phyloP scores from a whole-genome alignment of 1,140 invertebrate genomes.

The Augochlora pura region DNA sequence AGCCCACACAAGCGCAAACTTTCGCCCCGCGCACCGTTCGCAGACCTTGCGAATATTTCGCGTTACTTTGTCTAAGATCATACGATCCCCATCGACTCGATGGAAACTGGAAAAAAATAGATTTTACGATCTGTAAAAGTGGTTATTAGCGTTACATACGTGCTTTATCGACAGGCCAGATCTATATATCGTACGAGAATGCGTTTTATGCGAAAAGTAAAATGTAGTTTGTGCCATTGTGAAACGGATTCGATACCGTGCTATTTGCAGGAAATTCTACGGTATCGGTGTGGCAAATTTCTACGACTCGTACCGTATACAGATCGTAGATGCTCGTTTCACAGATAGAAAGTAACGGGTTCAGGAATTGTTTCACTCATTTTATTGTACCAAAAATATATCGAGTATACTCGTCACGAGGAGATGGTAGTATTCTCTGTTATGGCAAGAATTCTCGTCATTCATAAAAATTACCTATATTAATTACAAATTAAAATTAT shows the following conservation, averaged over 20 bases:
- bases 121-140: slow-evolving; percentile 37
- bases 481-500: too few relatives aligned
- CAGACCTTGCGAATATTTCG: slow-evolving; percentile 13
- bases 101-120: slow-evolving; percentile 1
- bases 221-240: neutral
- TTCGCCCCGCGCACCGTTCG: neutral
- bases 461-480: too few relatives aligned
- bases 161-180: slow-evolving; percentile 10
- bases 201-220: neutral
- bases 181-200: slow-evolving; percentile 17
- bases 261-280: neutral
- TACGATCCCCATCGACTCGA: slow-evolving; percentile 2
- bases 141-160: slow-evolving; percentile 16
- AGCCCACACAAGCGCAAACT: neutral
- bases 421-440: too few relatives aligned
- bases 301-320: too few relatives aligned
- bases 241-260: neutral
- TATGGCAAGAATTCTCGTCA: too few relatives aligned
- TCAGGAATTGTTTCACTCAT: too few relatives aligned
- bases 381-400: too few relatives aligned
- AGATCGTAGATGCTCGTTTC: too few relatives aligned
- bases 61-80: neutral
- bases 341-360: too few relatives aligned
- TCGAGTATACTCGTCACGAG: too few relatives aligned
- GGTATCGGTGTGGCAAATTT: neutral